phyloP scores from a whole-genome alignment of 2,797 vertebrate genomes.

The Crax fasciolata region DNA sequence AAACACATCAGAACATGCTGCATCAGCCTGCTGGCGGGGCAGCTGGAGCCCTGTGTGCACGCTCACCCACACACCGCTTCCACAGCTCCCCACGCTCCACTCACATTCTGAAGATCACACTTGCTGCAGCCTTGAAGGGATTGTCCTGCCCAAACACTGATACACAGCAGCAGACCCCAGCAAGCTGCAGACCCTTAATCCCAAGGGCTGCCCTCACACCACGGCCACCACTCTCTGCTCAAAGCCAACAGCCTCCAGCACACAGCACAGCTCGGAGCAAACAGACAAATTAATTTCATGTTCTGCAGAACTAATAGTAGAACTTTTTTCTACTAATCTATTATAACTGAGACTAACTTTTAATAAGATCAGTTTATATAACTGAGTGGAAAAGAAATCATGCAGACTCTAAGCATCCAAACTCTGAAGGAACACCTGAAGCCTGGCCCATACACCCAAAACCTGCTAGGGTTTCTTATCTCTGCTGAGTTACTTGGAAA shows the following conservation, averaged over 20 bases:
- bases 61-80: background rate
- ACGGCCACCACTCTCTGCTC: background rate
- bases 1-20: background rate
- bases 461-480: background rate
- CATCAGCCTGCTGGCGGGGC: background rate
- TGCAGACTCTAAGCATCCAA: background rate
- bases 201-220: background rate
- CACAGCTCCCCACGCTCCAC: background rate
- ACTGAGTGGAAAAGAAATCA: fast-evolving
- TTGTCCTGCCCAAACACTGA: background rate
- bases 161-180: background rate
- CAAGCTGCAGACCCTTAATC: background rate
- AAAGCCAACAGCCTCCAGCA: background rate
- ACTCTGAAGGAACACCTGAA: background rate
- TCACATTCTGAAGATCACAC: background rate
- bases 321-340: background rate
- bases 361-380: background rate
- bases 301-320: background rate
- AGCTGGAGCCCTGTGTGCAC: fast-evolving
- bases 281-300: background rate
- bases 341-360: background rate
- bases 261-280: fast-evolving
- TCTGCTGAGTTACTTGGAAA: background rate
- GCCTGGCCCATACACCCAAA: fast-evolving
- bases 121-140: background rate